Base-by-base conservation (phyloP, 1,140 invertebrate species). In the Aphidius gifuensis region DNA sequence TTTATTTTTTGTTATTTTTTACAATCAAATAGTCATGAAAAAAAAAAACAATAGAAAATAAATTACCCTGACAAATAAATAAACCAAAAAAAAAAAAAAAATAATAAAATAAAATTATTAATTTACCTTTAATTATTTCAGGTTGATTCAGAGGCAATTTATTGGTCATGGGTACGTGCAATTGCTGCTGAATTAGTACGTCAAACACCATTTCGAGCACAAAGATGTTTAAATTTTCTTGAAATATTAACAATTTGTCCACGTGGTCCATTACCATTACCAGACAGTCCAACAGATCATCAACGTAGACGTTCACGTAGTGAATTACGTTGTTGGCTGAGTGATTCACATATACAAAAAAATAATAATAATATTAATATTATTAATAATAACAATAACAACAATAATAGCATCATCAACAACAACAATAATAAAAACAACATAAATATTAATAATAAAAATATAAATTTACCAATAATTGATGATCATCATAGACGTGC, bases 151-250 rank as follows among this genome's bases (percentile, higher is more conserved):
- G 82, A 86, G 62, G 76, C 78, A 8, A 78, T 83, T 32, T 87
- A 86, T 68, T 85, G 85, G 75, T 79, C 84, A 4, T 87, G 86
- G 85, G 85, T 86, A 16, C 83, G 84, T 62, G 83, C 84, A 1
- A 82, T 87, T 43, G 85, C 85, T 0, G 83, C 85, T 1, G 85
- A 87, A 70, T 75, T 87, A 5, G 83, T 87, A 39, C 78, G 85
- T 2, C 86, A 87, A 68, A 87, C 86, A 5, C 85, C 86, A 5
- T 77, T 87, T n/a, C 83, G 85, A 6, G 80, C 83, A 0, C 77
- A 74, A 32, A 73, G 78, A 0, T 80, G 77, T 48, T 54, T 81
- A 1, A 80, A 82, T 65, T 81, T 82, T 65, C 58, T 81, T 0
- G 79, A 78, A 49, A 82, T 82, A n/a, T 63, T 81, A 21, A 81